Percentiles rank a stretch among this genome's conserved stretches.
phyloP scores from a whole-genome alignment of 2,888 invertebrate species.

The Acleris literana region DNA sequence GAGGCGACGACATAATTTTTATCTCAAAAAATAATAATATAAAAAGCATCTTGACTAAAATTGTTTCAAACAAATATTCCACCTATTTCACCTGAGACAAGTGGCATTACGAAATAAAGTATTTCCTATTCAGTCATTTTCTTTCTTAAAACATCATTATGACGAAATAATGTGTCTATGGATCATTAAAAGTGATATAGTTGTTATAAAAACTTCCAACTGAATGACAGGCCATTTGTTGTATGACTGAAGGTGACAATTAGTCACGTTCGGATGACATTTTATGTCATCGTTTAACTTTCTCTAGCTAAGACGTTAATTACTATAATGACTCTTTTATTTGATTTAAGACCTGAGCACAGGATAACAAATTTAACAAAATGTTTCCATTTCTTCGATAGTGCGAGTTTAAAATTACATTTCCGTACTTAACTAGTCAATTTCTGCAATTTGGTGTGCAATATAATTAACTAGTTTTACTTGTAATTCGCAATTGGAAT shows the following conservation, averaged over 20 bases:
- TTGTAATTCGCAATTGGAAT: no score
- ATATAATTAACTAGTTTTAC: no score
- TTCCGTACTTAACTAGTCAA: no score
- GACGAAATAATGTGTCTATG: constrained; percentile 5
- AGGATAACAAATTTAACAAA: no score
- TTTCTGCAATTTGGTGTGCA: no score
- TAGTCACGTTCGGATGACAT: constrained; percentile 1
- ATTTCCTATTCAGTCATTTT: neutral
- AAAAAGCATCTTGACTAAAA: no score
- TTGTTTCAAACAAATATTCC: no score
- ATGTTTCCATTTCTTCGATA: no score
- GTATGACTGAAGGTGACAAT: constrained; percentile 1
- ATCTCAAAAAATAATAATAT: no score
- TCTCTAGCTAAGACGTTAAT: neutral
- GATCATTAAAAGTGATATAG: constrained; percentile 19
- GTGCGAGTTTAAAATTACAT: no score
- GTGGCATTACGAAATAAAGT: neutral
- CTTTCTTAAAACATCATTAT: constrained; percentile 1
- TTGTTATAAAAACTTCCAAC: neutral
- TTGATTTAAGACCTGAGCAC: no score
- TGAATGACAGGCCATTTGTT: neutral
- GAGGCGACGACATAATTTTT: no score
- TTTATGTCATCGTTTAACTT: neutral
- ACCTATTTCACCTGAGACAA: neutral
- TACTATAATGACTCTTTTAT: neutral